These are phyloP conservation scores for Neoscelio sp. DNA, from an alignment of 2,888 invertebrate genomes.

Conservation along the genomic window DNA sequence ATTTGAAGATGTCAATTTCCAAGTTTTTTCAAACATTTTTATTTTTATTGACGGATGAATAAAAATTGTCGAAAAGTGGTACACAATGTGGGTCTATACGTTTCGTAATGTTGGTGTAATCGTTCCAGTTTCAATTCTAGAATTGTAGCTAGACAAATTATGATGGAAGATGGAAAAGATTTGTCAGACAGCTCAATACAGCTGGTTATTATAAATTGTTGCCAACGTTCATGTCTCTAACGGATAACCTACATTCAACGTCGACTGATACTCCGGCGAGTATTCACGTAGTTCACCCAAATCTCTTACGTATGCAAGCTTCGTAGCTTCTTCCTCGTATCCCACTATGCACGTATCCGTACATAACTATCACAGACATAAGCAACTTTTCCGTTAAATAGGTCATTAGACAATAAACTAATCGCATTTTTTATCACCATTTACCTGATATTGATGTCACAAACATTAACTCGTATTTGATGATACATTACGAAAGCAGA, in stretches of 20 bases:
- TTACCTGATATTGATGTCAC: slow-evolving; percentile 26
- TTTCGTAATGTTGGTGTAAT: too few species aligned
- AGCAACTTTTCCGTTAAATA: slow-evolving; percentile 63
- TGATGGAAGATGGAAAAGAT: slow-evolving; percentile 13
- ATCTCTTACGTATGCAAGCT: slow-evolving; percentile 79
- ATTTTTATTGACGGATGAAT: too few species aligned
- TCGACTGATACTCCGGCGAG: slow-evolving; percentile 72
- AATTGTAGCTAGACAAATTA: too few species aligned
- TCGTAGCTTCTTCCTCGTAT: slow-evolving; percentile 75
- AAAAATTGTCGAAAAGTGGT: too few species aligned
- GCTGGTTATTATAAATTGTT: slow-evolving; percentile 58
- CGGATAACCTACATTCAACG: slow-evolving; percentile 80
- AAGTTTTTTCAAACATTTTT: too few species aligned
- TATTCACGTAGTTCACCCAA: slow-evolving; percentile 66
- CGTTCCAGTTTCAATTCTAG: too few species aligned
- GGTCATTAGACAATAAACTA: slow-evolving; percentile 64
- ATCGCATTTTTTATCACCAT: slow-evolving; percentile 48
- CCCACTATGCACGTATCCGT: slow-evolving; percentile 59
- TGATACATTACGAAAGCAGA: neutral
- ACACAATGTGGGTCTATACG: too few species aligned
- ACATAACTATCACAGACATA: slow-evolving; percentile 46
- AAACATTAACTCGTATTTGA: slow-evolving; percentile 1
- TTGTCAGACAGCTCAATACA: slow-evolving; percentile 19
- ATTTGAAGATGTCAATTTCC: too few species aligned
- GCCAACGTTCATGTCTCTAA: slow-evolving; percentile 72